Conservation (phyloP, 2,113 vertebrate species). For the Neofelis nebulosa region DNA sequence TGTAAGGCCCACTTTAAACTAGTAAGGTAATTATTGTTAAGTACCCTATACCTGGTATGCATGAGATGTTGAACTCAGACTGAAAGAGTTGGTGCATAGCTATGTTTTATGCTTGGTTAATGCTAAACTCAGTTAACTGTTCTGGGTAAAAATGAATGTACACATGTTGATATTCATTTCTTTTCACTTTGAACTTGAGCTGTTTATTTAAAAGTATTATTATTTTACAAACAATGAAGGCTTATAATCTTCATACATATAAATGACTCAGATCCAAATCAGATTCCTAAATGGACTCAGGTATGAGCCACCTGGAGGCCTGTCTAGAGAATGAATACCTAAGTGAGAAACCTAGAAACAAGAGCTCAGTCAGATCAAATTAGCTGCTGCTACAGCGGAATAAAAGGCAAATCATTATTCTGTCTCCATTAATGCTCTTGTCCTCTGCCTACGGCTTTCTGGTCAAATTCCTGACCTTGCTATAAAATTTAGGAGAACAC, state of each 20-base stretch:
- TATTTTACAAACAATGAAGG: not conserved
- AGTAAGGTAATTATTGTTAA: constrained; percentile 48
- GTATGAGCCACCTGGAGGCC: not conserved
- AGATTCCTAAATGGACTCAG: not conserved
- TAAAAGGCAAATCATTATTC: not conserved
- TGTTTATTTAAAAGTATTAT: constrained; percentile 26
- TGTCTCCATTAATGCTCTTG: not conserved
- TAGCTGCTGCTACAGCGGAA: not conserved
- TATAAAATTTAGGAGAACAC: not conserved
- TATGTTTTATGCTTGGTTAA: constrained; percentile 55
- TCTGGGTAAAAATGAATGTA: constrained; percentile 39
- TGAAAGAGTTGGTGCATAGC: constrained; percentile 23
- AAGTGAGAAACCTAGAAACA: not conserved
- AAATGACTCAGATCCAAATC: not conserved
- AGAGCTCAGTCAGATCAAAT: not conserved
- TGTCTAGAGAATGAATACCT: not conserved
- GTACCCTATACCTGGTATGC: not conserved
- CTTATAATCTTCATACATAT: not conserved
- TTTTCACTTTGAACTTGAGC: constrained; percentile 44
- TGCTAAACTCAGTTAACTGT: constrained; percentile 25
- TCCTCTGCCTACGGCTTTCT: not conserved
- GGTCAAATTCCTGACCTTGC: not conserved
- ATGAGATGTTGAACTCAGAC: not conserved
- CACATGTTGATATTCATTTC: constrained; percentile 22
- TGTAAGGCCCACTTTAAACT: constrained; percentile 53